Base-by-base conservation (phyloP, 1,140 invertebrate species). In the Trachymyrmex septentrionalis region DNA sequence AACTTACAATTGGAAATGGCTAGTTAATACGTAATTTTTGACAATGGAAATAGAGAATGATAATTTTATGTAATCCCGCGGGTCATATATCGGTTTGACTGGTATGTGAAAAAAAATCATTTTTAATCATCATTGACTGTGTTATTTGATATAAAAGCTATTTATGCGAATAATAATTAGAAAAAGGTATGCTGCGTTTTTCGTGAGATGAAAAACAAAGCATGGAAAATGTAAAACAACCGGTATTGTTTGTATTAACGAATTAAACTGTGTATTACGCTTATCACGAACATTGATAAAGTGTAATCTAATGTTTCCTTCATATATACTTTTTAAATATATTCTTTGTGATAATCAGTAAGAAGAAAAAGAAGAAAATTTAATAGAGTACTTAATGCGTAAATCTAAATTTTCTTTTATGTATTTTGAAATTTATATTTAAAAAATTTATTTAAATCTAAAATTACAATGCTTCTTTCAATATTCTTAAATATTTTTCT, bases 51-150 rank as follows among this genome's bases (percentile, higher is more conserved):
- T 38, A 38, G 9, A 7, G 12, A 53, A 2, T 16, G 14, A 72
- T 63, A 57, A 44, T 44, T 57, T 57, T 57, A 24, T 24, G 27
- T 6, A 3, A 48, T 78, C 16, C 12, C 12, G 16, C 2, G 19
- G 9, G 3, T 0, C 38, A 2, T 30, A 2, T 30, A 38, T 3
- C 38, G 9, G 0, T 76, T 12, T 21, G 19, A 0, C 9, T 80
- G 16, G 3, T n/a, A 57, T 38, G 21, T 67, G n/a, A 21, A 67
- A 80, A 80, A 38, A 63, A 3, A 67, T 67, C 2, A 3, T 80
- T 69, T 67, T 55, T 7, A 34, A 50, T 78, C 9, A 50, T 34
- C 48, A 27, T 80, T 67, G 5, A 66, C 1, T 76, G 55, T 76
- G 7, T 30, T 7, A n/a, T 67, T 34, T 50, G 44, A 44, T 6